Conservation (phyloP, 2,113 vertebrate genomes). For the Nansenia antarctica region DNA sequence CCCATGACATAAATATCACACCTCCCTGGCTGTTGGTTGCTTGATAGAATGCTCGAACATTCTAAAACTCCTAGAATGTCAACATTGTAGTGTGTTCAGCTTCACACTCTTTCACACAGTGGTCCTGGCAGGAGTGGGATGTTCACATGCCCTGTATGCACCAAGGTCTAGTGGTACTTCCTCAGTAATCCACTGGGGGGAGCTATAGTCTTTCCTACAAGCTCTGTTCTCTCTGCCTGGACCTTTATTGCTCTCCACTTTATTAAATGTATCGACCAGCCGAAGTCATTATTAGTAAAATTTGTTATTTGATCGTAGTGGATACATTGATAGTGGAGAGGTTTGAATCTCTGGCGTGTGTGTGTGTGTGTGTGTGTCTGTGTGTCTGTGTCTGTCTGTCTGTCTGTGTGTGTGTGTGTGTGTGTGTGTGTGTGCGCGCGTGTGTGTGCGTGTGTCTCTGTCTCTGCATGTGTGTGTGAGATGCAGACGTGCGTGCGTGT, state of each 20-base stretch:
- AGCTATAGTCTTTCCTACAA: constrained; percentile 5
- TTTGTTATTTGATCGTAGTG: constrained; percentile 36
- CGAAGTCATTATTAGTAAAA: constrained; percentile 25
- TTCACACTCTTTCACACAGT: too few relatives aligned
- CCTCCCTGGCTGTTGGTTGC: too few relatives aligned
- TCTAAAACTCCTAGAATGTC: neutral
- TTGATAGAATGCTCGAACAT: neutral
- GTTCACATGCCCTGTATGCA: neutral
- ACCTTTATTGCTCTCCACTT: constrained; percentile 7
- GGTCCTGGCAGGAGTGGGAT: too few relatives aligned
- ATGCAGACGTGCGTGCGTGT: too few relatives aligned
- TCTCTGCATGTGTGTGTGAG: neutral
- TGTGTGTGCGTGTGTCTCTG: neutral
- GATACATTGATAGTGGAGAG: constrained; percentile 23
- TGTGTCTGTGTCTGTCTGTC: neutral
- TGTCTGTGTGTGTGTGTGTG: neutral
- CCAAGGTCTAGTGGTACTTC: neutral
- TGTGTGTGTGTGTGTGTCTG: neutral
- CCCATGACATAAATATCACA: neutral
- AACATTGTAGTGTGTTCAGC: too few relatives aligned
- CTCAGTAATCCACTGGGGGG: constrained; percentile 30
- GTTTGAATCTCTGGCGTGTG: constrained; percentile 6
- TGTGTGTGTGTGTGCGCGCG: neutral
- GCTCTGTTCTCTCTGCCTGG: neutral
- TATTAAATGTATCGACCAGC: constrained; percentile 44